Base-by-base conservation (phyloP, 2,888 invertebrate species). In the Scaptomyza parva region DNA sequence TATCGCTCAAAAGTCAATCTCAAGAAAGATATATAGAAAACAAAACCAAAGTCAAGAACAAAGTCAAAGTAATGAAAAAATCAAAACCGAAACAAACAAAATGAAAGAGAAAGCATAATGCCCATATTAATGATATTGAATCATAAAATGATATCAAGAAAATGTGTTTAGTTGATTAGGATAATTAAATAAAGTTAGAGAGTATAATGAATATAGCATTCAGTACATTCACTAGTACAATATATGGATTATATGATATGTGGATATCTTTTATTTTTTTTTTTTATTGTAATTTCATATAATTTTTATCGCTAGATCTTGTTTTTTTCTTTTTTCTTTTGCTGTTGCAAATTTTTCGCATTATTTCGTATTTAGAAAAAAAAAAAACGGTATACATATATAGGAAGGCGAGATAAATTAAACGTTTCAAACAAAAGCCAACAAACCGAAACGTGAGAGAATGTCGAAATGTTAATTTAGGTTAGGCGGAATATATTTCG, bases 201-300 rank as follows among this genome's bases (percentile, higher is more conserved):
- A 86, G 77, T 85, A 84, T 86, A 88, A 90, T 89, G 90, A 89
- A 88, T 90, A 89, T 90, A 89, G 91, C 91, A 91, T 91, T 91
- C 91, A 91, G 86, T 91, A 91, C 91, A 91, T 91, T 91, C 91
- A 91, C 91, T 91, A 91, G 91, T 91, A 91, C 87, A 90, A 86
- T 90, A 90, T 89, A 90, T 89, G 80, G 76, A 78, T 59, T 59
- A 61, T 87, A 82, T 85, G 85, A 79, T 83, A 83, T 83, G 68
- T 84, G 79, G 55, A 66, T 67, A 70, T 65, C 50, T 9, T 28
- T 28, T 24, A n/a, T 24, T 4, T 24, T 4, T 48, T 58, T 40
- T 44, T 62, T 54, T 60, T 2, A 37, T 69, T 55, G 30, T 54
- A 53, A 63, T 59, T 76, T 57, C 51, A 51, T 71, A 59, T 76